Base-by-base conservation (phyloP, 2,888 invertebrate species). In the Erebia aethiops region DNA sequence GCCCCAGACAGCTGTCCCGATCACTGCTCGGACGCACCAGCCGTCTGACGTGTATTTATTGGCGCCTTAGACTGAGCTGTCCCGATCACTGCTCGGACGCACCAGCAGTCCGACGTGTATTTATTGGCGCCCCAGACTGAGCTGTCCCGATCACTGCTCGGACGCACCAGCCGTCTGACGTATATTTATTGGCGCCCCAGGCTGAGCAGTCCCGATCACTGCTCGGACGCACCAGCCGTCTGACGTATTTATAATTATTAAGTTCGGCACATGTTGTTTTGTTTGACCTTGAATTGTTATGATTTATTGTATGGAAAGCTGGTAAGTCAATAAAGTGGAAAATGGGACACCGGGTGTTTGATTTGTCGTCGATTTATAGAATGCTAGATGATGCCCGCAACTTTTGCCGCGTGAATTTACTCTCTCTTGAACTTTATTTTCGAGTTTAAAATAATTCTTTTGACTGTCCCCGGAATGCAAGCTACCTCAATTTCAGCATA, bases 271-370 rank as follows among this genome's bases (percentile, higher is more conserved):
- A 89, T 89, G 89, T 92, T 92, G 91, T 92, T 92, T 92, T 92
- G 91, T 93, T 93, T 90, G 90, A 91, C 90, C 87, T 67, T 89
- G 89, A 90, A 90, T 91, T 92, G 92, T 92, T 93, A 92, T 93
- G 91, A 92, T 92, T 92, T 91, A 91, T 91, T 93, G 92, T 93
- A 93, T 89, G 88, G 88, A 89, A 92, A 91, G 90, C 92, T 92
- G 93, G 92, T 92, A 85, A 92, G 93, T 93, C 92, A 93, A 93
- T 93, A 92, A 93, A 93, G 90, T 90, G 90, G 92, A 93, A 92
- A 92, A 91, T 91, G 93, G 93, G 92, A 91, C 84, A 84, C 84
- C 82, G 83, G 86, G 86, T 91, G 91, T 91, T 92, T 92, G 85
- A 92, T 92, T 92, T 91, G 85, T 83, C 84, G 85, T 84, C 80